Evolutionary conservation across 2,113 vertebrate species (phyloP), one percentile per base, ranked within the genome.

Genomic region (Cryptomyrus ogoouensis): DNA sequence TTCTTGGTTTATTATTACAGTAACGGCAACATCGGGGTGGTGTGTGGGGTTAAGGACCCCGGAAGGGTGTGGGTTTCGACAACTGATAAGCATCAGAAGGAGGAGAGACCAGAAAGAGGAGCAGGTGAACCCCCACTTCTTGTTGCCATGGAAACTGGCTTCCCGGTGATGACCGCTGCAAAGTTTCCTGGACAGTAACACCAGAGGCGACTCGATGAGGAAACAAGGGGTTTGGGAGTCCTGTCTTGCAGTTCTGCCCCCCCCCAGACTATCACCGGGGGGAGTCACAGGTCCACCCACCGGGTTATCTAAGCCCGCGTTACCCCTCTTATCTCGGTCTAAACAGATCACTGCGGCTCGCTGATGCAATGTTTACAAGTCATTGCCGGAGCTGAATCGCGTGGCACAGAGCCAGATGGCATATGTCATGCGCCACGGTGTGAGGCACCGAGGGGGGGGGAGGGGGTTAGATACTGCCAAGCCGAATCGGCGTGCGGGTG

Each of bases 81-180:
- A 35, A 39, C 85, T 87, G 24, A 87, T 27, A 35, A 58, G 17
- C 9, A 21, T 19, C 19, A 56, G 52, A 21, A 21, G 52, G 52
- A 56, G 21, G 21, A 9, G 49, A 31, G 15, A 21, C 46, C 52
- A 44, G 50, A 88, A 58, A 56, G 35, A 19, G 19, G 13, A 56
- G 84, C 52, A 42, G 39, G 56, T 44, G 87, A 53, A 24, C 50
- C 47, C 47, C 88, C 27, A n/a, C n/a, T 77, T 21, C 27, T 9
- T 17, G 47, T 80, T 89, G 47, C 31, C 88, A 77, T 80, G 88
- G 88, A 89, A 49, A 89, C 66, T 89, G 31, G 15, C 4, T 35
- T 80, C 47, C 21, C 8, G 27, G 7, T 50, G 70, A 15, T 27
- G 15, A 50, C n/a, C 62, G 5, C 62, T 74, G 46, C 6, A 46